These are phyloP conservation scores for Sebastes steindachneri DNA, from an alignment of 2,797 vertebrate species.

Conservation along the genomic window DNA sequence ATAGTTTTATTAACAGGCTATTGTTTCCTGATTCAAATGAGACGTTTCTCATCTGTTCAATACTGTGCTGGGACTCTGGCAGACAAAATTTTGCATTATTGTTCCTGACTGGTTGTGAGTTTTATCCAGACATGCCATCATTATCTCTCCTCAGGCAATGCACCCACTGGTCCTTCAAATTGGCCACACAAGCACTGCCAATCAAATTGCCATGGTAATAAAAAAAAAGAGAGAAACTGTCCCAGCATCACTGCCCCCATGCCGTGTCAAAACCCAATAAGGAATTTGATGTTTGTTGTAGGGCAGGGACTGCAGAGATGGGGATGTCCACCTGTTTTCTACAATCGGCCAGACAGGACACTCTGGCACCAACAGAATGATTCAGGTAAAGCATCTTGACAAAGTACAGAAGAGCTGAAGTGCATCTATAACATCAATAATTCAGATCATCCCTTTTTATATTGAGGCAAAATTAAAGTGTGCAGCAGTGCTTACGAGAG, in stretches of 20 bases:
- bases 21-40: background rate
- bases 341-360: slow-evolving; percentile 41
- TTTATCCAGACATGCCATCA: slow-evolving; percentile 47
- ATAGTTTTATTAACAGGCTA: background rate
- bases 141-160: slow-evolving; percentile 68
- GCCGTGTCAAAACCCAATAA: background rate
- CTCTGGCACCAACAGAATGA: slow-evolving; percentile 32
- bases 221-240: background rate
- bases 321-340: slow-evolving; percentile 64
- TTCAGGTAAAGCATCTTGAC: slow-evolving; percentile 62
- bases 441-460: slow-evolving; percentile 55
- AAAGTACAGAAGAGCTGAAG: slow-evolving; percentile 61
- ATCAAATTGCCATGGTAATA: slow-evolving; percentile 53
- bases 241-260: background rate
- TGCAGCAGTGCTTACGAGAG: slow-evolving; percentile 18
- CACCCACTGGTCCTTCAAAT: slow-evolving; percentile 54
- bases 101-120: slow-evolving; percentile 33
- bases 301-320: slow-evolving; percentile 65
- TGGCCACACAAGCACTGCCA: slow-evolving; percentile 49
- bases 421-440: slow-evolving; percentile 69
- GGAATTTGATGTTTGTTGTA: slow-evolving; percentile 41
- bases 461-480: slow-evolving; percentile 30
- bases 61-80: slow-evolving; percentile 10
- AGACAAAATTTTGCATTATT: slow-evolving; percentile 24
- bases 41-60: slow-evolving; percentile 11